phyloP scores from a whole-genome alignment of 2,888 invertebrate species.

The Noctua comes region DNA sequence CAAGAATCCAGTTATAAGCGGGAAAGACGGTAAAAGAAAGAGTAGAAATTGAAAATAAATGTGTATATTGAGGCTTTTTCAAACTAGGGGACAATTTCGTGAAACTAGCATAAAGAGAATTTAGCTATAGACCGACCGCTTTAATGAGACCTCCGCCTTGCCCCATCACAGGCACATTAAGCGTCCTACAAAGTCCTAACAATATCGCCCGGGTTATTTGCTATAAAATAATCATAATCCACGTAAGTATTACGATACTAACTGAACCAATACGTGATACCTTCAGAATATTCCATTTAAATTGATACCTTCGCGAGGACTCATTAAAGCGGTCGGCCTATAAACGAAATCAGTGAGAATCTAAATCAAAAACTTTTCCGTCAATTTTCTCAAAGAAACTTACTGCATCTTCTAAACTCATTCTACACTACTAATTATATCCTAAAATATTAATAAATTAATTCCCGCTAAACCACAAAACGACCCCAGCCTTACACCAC shows the following conservation, averaged over 20 bases:
- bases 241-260: too few species aligned
- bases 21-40: background rate
- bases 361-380: background rate
- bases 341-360: background rate
- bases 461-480: conserved; percentile 26
- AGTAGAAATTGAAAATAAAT: background rate
- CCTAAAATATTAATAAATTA: conserved; percentile 51
- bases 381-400: background rate
- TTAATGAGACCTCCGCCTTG: too few species aligned
- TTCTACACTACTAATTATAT: background rate
- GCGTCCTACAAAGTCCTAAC: too few species aligned
- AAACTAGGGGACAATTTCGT: background rate
- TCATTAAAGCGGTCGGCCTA: too few species aligned
- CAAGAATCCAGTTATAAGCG: background rate
- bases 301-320: too few species aligned
- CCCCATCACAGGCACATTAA: too few species aligned
- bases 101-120: background rate
- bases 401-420: background rate
- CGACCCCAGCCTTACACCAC: conserved; percentile 37
- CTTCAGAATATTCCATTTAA: too few species aligned
- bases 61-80: background rate
- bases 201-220: too few species aligned
- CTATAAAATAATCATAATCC: too few species aligned
- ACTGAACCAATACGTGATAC: too few species aligned
- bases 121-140: background rate